Evolutionary conservation across 2,888 invertebrate genomes (phyloP), one percentile per base, ranked within the genome.

Genomic region (Eulithis prunata): DNA sequence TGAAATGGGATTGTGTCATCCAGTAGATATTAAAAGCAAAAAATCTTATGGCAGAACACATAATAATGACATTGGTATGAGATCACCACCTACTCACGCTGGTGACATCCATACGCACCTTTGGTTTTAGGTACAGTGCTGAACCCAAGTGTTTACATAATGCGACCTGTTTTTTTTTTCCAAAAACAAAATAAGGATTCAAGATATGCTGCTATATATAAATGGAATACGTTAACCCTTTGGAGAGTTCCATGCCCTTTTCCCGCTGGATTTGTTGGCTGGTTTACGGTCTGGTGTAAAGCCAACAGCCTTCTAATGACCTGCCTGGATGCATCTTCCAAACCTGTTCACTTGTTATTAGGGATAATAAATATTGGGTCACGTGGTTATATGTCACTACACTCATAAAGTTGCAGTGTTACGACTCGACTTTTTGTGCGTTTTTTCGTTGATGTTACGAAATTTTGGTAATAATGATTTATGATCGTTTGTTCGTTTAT

Each of bases 261-360:
- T 66, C 46, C 36, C 12, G 51, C 41, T 36, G 46, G 7, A 12
- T 21, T 21, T 21, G 21, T 21, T 21, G 21, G 21, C 21, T 60
- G 57, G 32, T 60, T 54, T 60, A 57, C 21, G 46, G 12, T 45
- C n/a, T 54, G 38, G n/a, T 61, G 51, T 60, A 64, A 63, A 64
- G 65, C 70, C 73, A 69, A 64, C 46, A 55, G 66, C 73, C 71
- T 73, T 57, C 56, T 56, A 64, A 69, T 53, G 62, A 45, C 32
- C 52, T 46, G 52, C 4, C 38, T 47, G 53, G 60, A 65, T 38
- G 12, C 63, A 64, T 69, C 64, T 38, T 61, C 54, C 10, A 66
- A 69, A 69, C 66, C 66, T 38, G 69, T 58, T 62, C 49, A 53
- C 57, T 43, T 61, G 60, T 56, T 58, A 45, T 53, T 49, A 49